Conservation (phyloP, 2,888 invertebrate genomes). For the Melinopterus prodromus region DNA sequence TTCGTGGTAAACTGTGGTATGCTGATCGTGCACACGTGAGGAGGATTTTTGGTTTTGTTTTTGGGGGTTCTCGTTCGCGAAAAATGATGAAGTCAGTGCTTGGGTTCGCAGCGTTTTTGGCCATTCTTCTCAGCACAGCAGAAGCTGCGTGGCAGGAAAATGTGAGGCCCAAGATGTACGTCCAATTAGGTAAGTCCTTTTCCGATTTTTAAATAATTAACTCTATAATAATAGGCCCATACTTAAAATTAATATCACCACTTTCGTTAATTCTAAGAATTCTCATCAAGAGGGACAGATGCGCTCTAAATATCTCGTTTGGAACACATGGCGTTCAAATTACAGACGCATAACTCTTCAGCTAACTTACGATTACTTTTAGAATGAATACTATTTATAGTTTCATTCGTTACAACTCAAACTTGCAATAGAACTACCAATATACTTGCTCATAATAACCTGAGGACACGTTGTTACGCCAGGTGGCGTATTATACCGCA, state of each 20-base stretch:
- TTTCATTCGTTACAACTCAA: too few relatives aligned
- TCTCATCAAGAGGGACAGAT: too few relatives aligned
- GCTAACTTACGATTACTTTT: too few relatives aligned
- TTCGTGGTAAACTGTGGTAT: conserved; percentile 15
- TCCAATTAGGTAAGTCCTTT: conserved; percentile 83
- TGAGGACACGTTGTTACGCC: background rate
- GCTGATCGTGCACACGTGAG: conserved; percentile 25
- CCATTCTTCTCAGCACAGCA: conserved; percentile 64
- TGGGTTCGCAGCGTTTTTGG: conserved; percentile 55
- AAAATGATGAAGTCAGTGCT: conserved; percentile 49
- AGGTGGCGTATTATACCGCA: background rate
- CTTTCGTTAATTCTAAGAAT: too few relatives aligned
- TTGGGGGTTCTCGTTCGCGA: conserved; percentile 41
- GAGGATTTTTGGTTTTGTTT: conserved; percentile 39
- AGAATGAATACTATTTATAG: too few relatives aligned
- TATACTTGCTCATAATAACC: too few relatives aligned
- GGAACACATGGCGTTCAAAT: too few relatives aligned
- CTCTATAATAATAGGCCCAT: too few relatives aligned
- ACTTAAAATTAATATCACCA: too few relatives aligned
- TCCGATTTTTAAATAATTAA: background rate
- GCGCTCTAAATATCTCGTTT: too few relatives aligned
- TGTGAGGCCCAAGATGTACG: conserved; percentile 91
- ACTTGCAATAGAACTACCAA: too few relatives aligned
- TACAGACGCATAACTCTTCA: too few relatives aligned
- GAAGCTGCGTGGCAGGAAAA: conserved; percentile 88